Percentiles rank a stretch among this genome's conserved stretches.
Conservation (phyloP, 2,888 invertebrate genomes). For the Drosophila mimetica region DNA sequence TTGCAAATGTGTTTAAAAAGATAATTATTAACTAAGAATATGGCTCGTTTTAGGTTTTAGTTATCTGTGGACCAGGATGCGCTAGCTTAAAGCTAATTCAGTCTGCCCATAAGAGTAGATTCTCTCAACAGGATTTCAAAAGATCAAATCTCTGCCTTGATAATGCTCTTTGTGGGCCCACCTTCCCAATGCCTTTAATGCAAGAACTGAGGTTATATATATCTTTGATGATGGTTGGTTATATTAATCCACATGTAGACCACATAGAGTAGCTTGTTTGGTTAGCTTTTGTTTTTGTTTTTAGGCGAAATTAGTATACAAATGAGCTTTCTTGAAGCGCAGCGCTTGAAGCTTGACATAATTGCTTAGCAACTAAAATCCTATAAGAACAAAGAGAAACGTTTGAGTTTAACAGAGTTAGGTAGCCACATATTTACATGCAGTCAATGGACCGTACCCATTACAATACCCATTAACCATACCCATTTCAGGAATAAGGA, state of each 20-base stretch:
- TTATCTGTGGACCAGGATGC: constrained; percentile 38
- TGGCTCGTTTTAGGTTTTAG: constrained; percentile 9
- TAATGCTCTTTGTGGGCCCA: constrained; percentile 10
- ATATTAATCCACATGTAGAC: constrained; percentile 78
- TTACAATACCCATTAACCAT: not conserved
- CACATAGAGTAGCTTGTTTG: constrained; percentile 75
- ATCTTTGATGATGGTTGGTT: constrained; percentile 46
- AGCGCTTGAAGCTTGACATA: constrained; percentile 72
- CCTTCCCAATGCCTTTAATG: constrained; percentile 26
- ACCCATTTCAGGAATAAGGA: constrained; percentile 11
- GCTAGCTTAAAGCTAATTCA: constrained; percentile 43
- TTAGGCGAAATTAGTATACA: constrained; percentile 79
- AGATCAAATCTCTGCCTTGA: not conserved
- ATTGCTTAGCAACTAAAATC: constrained; percentile 84
- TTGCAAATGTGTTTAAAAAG: constrained; percentile 46
- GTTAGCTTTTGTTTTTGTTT: constrained; percentile 62
- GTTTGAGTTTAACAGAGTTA: constrained; percentile 64
- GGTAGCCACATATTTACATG: constrained; percentile 63
- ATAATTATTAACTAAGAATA: constrained; percentile 23
- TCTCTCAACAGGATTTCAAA: not conserved
- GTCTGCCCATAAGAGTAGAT: constrained; percentile 11
- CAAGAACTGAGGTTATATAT: constrained; percentile 63
- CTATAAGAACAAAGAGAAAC: constrained; percentile 82
- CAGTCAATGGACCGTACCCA: constrained; percentile 35
- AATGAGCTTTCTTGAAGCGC: constrained; percentile 73